Evolutionary conservation across 2,797 vertebrate genomes (phyloP), one percentile per base, ranked within the genome.

Genomic region (Oreonectes daqikongensis): DNA sequence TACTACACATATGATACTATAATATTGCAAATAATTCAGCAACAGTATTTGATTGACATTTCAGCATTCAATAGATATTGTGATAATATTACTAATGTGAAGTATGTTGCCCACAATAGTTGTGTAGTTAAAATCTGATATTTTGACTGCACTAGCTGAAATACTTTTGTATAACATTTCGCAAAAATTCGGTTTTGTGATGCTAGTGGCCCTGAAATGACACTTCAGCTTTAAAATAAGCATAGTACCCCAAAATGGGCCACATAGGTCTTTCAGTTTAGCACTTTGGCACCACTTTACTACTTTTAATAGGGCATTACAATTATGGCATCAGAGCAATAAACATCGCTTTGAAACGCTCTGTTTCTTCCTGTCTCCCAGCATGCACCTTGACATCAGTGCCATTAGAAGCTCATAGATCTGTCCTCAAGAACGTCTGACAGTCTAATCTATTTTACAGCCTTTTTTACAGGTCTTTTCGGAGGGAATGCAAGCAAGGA

Each of bases 391-490:
- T 72, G 65, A 79, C 80, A 80, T 86, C 82, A 84, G 78, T 61
- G 70, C 82, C 79, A 81, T 85, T 84, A 82, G 61, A 28, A 69
- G 68, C 79, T 79, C 82, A 85, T 77, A 81, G 81, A 88, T 88
- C 79, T 70, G 64, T 86, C 83, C 81, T 81, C 72, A 86, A 84
- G 74, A 84, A 83, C 26, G 70, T 60, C 85, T 85, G 86, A 88
- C 85, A 86, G 80, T 70, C 83, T 82, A 84, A 87, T 86, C 85
- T 80, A 82, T 87, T 85, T 82, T 84, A 61, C 61, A 79, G 77
- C 59, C 78, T 72, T 32, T 84, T 80, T 82, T 82, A 83, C 67
- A 69, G 82, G 66, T 42, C 72, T 77, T 72, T 85, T 79, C 60
- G 2, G 64, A 70, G 75, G 70, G 65, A 69, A 79, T 72, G 68